phyloP scores from a whole-genome alignment of 2,113 vertebrate genomes.

The Gymnarchus niloticus region DNA sequence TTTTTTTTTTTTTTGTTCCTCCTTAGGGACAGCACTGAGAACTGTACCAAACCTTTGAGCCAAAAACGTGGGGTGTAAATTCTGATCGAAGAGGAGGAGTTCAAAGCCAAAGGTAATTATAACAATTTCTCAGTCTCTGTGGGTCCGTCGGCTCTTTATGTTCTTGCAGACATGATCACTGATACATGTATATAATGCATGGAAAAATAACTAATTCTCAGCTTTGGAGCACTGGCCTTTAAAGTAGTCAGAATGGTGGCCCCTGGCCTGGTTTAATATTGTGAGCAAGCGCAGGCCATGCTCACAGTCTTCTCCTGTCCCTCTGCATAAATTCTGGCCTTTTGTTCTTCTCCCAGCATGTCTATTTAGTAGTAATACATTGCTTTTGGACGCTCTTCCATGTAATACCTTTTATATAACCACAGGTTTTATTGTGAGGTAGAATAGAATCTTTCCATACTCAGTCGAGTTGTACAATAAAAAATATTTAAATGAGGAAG shows the following conservation, averaged over 20 bases:
- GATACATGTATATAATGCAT: neutral
- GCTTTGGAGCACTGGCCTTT: neutral
- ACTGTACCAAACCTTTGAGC: neutral
- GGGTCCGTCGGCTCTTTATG: neutral
- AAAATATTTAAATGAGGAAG: neutral
- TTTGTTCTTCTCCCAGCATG: neutral
- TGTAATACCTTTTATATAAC: neutral
- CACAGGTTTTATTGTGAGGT: neutral
- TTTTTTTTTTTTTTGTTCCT: neutral
- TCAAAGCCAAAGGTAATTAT: neutral
- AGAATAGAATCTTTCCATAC: neutral
- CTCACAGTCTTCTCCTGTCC: neutral
- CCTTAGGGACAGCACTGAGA: neutral
- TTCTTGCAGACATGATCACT: neutral
- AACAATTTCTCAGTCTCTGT: neutral
- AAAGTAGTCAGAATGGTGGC: neutral
- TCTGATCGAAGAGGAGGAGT: neutral
- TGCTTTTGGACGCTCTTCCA: neutral
- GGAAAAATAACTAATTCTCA: neutral
- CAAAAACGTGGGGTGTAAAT: neutral
- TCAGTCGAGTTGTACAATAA: neutral
- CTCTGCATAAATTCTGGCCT: neutral
- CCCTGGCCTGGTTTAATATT: neutral
- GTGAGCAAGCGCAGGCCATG: neutral
- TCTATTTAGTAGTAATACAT: neutral